These are phyloP conservation scores for Enteromius paludinosus DNA, from an alignment of 2,797 vertebrate genomes.

Conservation along the genomic window DNA sequence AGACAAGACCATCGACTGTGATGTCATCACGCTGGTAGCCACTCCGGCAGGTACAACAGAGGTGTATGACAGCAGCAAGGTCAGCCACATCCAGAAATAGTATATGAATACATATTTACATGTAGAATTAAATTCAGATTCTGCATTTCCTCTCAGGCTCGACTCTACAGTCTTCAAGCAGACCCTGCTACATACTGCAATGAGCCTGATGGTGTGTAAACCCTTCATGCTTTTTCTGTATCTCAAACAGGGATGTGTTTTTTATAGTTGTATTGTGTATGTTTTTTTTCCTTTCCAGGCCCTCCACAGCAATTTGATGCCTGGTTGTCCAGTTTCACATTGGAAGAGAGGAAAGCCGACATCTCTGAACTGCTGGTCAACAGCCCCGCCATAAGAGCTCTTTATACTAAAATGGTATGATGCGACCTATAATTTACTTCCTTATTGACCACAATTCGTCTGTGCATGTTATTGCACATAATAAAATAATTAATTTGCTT, in stretches of 20 bases:
- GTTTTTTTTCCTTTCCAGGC: slow-evolving; percentile 74
- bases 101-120: background rate
- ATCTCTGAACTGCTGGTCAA: slow-evolving; percentile 90
- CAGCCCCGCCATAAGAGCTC: slow-evolving; percentile 93
- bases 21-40: slow-evolving; percentile 96
- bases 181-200: slow-evolving; percentile 99
- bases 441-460: background rate
- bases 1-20: slow-evolving; percentile 97
- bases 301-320: slow-evolving; percentile 88
- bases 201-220: slow-evolving; percentile 91
- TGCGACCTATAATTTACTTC: background rate
- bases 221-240: too few species aligned
- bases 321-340: slow-evolving; percentile 87
- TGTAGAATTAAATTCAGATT: background rate
- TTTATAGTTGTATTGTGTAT: slow-evolving; percentile 2
- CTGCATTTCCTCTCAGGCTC: slow-evolving; percentile 79
- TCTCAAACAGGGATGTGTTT: background rate
- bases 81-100: slow-evolving; percentile 60
- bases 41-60: slow-evolving; percentile 94
- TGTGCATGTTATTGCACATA: background rate
- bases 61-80: slow-evolving; percentile 95
- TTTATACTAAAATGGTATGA: slow-evolving; percentile 97
- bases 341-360: slow-evolving; percentile 92
- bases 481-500: background rate
- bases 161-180: slow-evolving; percentile 95